Base-by-base conservation (phyloP, 2,113 vertebrate genomes). In the Apteryx mantelli region DNA sequence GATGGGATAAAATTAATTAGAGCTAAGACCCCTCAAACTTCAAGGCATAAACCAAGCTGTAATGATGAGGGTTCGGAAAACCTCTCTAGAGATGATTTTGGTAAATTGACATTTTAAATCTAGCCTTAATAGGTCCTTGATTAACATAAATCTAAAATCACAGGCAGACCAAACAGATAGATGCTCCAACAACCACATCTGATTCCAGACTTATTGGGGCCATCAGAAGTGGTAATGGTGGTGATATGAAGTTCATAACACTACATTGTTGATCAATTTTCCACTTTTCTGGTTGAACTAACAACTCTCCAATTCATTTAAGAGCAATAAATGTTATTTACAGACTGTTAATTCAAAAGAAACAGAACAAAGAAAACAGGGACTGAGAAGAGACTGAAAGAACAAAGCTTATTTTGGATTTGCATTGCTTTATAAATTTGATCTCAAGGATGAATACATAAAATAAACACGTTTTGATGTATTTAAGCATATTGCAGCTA, bases 1-100 rank as follows among this genome's bases (percentile, higher is more conserved):
- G 30, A 38, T 73, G 42, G 52, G 73, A 86, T 71, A 81, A 95
- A 89, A 86, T 52, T 75, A 96, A 71, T 84, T 92, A 82, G 24
- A 34, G 26, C 12, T 82, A 79, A 60, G 77, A 1, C 18, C 55
- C 11, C 32, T 93, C 25, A 24, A 55, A 40, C 5, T 50, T 78
- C 0, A 1, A 88, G 12, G 11, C 9, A 81, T 64, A 65, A 95
- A 56, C 6, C 22, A 86, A 69, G 28, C 26, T 74, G n/a, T 40
- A 65, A 28, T 46, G 36, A 9, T 18, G 11, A 5, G 4, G 30
- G 24, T 9, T 81, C n/a, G 44, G 64, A 52, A 48, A 71, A 68
- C 8, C 16, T 46, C 4, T 55, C 36, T 42, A 42, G 32, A 36
- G 7, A 4, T 80, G 4, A 48, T 65, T 91, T 87, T 74, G 40